phyloP scores from a whole-genome alignment of 1,140 invertebrate genomes.

The Saccostrea glomerata region DNA sequence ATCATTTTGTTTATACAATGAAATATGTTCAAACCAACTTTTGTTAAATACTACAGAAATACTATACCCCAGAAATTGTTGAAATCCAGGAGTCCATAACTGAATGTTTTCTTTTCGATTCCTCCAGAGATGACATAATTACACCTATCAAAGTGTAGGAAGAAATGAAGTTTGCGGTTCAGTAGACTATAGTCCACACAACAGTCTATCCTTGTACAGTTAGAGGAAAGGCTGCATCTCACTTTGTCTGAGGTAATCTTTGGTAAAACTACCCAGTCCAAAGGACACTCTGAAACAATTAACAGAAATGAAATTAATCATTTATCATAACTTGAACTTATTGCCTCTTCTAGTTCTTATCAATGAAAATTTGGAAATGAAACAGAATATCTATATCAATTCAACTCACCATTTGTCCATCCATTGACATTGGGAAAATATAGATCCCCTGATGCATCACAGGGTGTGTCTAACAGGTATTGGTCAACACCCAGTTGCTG shows the following conservation, averaged over 20 bases:
- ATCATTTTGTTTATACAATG: too few relatives aligned
- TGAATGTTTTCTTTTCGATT: slow-evolving; percentile 34
- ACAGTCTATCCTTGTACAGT: slow-evolving; percentile 30
- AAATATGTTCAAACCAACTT: too few relatives aligned
- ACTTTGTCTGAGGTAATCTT: background rate
- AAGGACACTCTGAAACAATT: background rate
- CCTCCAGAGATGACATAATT: slow-evolving; percentile 35
- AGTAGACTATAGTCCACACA: slow-evolving; percentile 17
- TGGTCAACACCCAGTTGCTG: background rate
- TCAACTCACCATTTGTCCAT: slow-evolving; percentile 29
- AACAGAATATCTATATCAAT: too few relatives aligned
- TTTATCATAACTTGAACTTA: too few relatives aligned
- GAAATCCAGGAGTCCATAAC: slow-evolving; percentile 9
- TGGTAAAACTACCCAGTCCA: background rate
- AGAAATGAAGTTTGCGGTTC: slow-evolving; percentile 22
- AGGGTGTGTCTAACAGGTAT: slow-evolving; percentile 5
- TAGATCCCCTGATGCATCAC: background rate
- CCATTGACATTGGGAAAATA: background rate
- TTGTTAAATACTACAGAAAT: too few relatives aligned
- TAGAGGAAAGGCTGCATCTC: background rate
- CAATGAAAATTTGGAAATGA: too few relatives aligned
- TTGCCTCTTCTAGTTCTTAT: too few relatives aligned
- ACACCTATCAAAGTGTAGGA: slow-evolving; percentile 33
- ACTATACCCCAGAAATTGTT: background rate
- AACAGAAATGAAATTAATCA: too few relatives aligned